phyloP scores from a whole-genome alignment of 2,113 vertebrate species.

The Saguinus imperator region DNA sequence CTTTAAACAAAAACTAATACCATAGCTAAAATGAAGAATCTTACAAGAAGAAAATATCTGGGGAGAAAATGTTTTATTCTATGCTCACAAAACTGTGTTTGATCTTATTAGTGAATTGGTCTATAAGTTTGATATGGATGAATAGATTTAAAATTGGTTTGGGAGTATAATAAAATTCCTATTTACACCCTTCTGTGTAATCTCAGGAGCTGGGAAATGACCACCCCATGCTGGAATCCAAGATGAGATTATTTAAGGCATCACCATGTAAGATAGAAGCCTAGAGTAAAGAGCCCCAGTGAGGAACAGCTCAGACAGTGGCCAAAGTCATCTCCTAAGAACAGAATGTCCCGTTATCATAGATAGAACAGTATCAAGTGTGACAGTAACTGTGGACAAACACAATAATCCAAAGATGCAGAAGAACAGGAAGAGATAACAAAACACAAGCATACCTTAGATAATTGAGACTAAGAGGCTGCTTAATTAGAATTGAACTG shows the following conservation, averaged over 20 bases:
- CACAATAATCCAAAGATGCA: not conserved
- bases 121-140: constrained; percentile 27
- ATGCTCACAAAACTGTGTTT: constrained; percentile 32
- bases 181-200: not conserved
- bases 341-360: not conserved
- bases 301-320: not conserved
- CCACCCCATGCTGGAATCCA: not conserved
- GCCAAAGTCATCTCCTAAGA: not conserved
- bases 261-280: not conserved
- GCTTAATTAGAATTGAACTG: not conserved
- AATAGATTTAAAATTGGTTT: constrained; percentile 48
- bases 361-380: not conserved
- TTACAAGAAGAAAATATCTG: constrained; percentile 7
- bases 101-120: not conserved
- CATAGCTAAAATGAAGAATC: constrained; percentile 32
- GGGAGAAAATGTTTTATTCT: constrained; percentile 24
- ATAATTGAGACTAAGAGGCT: not conserved
- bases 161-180: not conserved
- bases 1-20: constrained; percentile 39
- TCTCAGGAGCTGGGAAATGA: constrained; percentile 6
- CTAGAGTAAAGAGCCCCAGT: not conserved
- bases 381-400: not conserved
- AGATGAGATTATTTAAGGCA: constrained; percentile 31
- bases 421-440: not conserved
- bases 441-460: not conserved